Percentiles rank a stretch among this genome's conserved stretches.
Evolutionary conservation across 2,888 invertebrate genomes (phyloP).

Genomic region (Tyria jacobaeae): DNA sequence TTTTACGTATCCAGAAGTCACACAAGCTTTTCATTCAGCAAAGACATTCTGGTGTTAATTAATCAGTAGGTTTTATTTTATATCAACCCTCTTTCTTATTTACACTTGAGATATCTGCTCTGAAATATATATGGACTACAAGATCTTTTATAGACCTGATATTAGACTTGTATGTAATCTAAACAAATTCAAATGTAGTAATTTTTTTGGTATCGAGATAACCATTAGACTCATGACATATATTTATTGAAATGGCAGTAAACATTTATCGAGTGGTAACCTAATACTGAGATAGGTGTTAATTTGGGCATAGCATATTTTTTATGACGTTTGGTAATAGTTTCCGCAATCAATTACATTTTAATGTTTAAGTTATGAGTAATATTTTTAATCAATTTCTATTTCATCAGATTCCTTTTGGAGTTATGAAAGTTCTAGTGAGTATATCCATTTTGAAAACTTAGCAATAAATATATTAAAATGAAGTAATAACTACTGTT

Average conservation of each 20-base stretch:
- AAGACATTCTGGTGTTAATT: too few relatives aligned
- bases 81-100: background rate
- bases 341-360: background rate
- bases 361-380: background rate
- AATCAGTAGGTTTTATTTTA: background rate
- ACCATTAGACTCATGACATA: background rate
- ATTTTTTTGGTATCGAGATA: background rate
- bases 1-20: too few relatives aligned
- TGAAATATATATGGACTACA: too few relatives aligned
- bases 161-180: too few relatives aligned
- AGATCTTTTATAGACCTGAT: fast-evolving
- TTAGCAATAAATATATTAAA: background rate
- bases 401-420: background rate
- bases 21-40: too few relatives aligned
- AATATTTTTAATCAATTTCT: too few relatives aligned
- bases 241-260: slow-evolving; percentile 4
- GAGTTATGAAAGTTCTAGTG: background rate
- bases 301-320: slow-evolving; percentile 4
- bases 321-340: background rate
- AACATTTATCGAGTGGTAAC: slow-evolving; percentile 8
- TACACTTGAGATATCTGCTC: background rate
- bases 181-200: background rate
- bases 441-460: background rate
- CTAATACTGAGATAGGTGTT: slow-evolving; percentile 10
- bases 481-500: background rate